Evolutionary conservation across 2,888 invertebrate species (phyloP), one percentile per base, ranked within the genome.

Genomic region (Drosophila differens): DNA sequence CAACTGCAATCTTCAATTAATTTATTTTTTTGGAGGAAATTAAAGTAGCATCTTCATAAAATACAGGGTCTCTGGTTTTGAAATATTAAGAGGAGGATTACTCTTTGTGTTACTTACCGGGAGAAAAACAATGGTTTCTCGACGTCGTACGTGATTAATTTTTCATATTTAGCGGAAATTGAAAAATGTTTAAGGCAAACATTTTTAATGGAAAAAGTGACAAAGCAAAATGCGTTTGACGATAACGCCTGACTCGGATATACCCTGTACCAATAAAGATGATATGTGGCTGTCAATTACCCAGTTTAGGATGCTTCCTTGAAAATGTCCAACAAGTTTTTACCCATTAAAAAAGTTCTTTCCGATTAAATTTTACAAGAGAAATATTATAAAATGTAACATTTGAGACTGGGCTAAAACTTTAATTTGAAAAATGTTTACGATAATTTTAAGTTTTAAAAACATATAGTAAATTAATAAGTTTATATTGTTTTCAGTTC

Each of bases 101-200:
- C 1, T 28, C 14, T 28, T n/a, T 55, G 12, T 39, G 25, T 0
- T 57, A 6, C 25, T 5, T n/a, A 28, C n/a, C 16, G 30, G n/a
- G 5, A 14, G 16, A 12, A 4, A 44, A 30, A 44, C 44, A 19
- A 19, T 53, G 0, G 12, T 32, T 41, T 30, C 9, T 32, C 5
- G 10, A 16, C 41, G 9, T 6, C 16, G 30, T 22, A 6, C 32
- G 12, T 16, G 30, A 32, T 58, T 16, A 22, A 44, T 58, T 30
- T 58, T 12, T 52, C 52, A 1, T 52, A n/a, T 30, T 52, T 30
- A n/a, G 58, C 44, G 58, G 58, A 58, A 58, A 58, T 58, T 41
- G 44, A 58, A 58, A 22, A 58, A 58, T 57, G 44, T 32, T 44
- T 16, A 16, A 19, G 6, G 16, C 44, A 58, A 58, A 58, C 6